A percentile compares a stretch with the other conserved stretches of the same genome.
These are phyloP conservation scores for Xestia c-nigrum DNA, from an alignment of 2,888 invertebrate species.

Conservation along the genomic window DNA sequence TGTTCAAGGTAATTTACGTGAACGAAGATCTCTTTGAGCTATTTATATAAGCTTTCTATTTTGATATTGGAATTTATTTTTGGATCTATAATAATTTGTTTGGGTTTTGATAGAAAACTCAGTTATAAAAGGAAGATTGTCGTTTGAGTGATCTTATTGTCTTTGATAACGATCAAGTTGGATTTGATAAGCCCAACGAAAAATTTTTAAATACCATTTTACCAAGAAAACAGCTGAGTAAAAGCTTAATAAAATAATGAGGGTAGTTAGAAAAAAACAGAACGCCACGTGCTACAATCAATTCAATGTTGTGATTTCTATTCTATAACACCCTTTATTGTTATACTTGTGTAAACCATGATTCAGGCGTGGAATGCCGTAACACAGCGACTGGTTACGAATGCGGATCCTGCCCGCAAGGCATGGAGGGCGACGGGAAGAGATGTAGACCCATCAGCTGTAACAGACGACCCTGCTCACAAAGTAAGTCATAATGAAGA, in stretches of 20 bases:
- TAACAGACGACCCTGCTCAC: constrained; percentile 92
- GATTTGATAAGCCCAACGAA: neutral
- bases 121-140: neutral
- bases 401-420: constrained; percentile 96
- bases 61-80: neutral
- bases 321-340: neutral
- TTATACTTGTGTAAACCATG: constrained; percentile 4
- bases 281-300: constrained; percentile 5
- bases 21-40: constrained; percentile 3
- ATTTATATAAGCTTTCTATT: constrained; percentile 8
- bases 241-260: neutral
- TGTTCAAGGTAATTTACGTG: constrained; percentile 24
- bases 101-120: neutral
- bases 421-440: constrained; percentile 92
- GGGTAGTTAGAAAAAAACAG: neutral
- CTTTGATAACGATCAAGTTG: neutral
- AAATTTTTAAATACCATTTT: too few species aligned
- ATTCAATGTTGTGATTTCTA: neutral
- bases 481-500: constrained; percentile 76
- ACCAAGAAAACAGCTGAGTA: neutral
- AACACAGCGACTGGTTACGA: constrained; percentile 95
- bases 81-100: neutral
- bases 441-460: constrained; percentile 92
- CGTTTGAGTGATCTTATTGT: neutral
- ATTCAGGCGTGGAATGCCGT: constrained; percentile 92